Conservation (phyloP, 2,113 vertebrate genomes). For the Melanerpes formicivorus region DNA sequence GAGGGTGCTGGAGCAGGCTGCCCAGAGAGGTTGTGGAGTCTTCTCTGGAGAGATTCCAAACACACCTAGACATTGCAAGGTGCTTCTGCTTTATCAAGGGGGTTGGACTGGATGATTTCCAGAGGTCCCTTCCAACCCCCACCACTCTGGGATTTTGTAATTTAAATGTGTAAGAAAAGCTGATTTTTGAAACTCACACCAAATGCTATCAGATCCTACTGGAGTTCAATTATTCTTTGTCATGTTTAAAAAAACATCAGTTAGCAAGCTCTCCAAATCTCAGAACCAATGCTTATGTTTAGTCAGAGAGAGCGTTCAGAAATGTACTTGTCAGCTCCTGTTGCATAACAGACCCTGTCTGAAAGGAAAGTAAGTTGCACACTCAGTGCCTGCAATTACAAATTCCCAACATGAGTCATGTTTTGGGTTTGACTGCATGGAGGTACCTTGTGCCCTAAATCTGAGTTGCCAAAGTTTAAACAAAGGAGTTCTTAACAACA, state of each 20-base stretch:
- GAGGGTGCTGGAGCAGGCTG: too few relatives aligned
- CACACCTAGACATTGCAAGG: too few relatives aligned
- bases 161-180: background rate
- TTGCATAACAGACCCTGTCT: background rate
- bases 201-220: conserved; percentile 28
- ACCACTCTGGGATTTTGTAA: background rate
- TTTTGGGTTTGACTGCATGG: background rate
- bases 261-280: conserved; percentile 31
- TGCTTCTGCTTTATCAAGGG: too few relatives aligned
- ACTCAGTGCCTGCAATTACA: background rate
- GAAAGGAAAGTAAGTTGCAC: conserved; percentile 13
- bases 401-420: background rate
- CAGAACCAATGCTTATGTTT: background rate
- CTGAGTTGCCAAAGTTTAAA: background rate
- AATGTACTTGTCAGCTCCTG: conserved; percentile 23
- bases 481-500: background rate
- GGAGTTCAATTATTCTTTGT: conserved; percentile 27
- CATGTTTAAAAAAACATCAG: background rate
- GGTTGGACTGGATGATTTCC: too few relatives aligned
- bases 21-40: too few relatives aligned
- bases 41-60: too few relatives aligned
- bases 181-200: background rate
- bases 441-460: conserved; percentile 7
- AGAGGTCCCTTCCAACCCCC: too few relatives aligned
- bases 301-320: conserved; percentile 9